Conservation (phyloP, 2,113 vertebrate genomes). For the Lichenostomus cassidix region DNA sequence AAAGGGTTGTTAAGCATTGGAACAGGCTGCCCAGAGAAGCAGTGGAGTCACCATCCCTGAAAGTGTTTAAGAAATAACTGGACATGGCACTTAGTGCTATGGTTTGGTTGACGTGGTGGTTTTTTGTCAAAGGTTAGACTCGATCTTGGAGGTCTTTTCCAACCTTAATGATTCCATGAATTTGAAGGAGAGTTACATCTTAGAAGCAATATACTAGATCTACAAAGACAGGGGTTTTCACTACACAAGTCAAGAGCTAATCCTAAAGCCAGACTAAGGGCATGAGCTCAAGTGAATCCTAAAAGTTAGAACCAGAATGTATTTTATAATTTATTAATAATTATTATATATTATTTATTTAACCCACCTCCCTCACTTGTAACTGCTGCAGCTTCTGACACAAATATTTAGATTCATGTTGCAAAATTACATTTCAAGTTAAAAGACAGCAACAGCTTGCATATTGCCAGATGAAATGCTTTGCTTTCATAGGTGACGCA, state of each 20-base stretch:
- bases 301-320: neutral
- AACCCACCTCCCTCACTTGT: neutral
- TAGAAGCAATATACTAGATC: neutral
- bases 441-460: neutral
- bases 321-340: neutral
- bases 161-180: neutral
- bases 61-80: no score
- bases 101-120: no score
- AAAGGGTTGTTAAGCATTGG: no score
- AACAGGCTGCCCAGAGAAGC: no score
- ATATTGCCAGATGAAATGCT: neutral
- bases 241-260: neutral
- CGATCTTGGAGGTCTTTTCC: neutral
- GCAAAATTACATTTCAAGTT: neutral
- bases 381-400: neutral
- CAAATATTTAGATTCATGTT: neutral
- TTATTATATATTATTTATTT: neutral
- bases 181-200: neutral
- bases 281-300: neutral
- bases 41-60: no score
- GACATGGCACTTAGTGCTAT: no score
- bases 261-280: neutral
- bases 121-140: no score
- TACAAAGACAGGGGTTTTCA: neutral
- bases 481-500: conserved; percentile 43